Percentiles rank a stretch among this genome's conserved stretches.
These are phyloP conservation scores for Phaethornis superciliosus DNA, from an alignment of 2,113 vertebrate genomes.

Conservation along the genomic window DNA sequence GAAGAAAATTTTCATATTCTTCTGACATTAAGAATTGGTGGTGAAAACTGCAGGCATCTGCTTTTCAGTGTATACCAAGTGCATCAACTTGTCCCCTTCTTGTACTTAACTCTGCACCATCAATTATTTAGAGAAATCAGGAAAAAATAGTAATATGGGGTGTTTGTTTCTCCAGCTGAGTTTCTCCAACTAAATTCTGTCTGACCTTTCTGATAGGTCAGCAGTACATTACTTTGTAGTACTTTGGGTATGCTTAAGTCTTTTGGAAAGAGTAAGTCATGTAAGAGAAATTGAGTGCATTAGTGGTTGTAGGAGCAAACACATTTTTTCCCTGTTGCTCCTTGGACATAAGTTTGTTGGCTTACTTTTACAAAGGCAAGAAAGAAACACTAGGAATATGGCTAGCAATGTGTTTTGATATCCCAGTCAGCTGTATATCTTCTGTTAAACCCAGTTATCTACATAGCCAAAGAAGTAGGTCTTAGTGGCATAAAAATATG, in stretches of 20 bases:
- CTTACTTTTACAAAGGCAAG: not conserved
- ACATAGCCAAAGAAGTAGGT: not conserved
- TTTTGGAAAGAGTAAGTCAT: not conserved
- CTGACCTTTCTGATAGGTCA: not conserved
- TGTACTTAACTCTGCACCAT: not conserved
- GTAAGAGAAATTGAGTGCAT: not conserved
- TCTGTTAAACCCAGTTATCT: not conserved
- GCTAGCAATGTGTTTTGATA: not conserved
- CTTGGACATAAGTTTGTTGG: not conserved
- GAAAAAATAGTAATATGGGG: not conserved
- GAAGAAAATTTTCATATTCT: not conserved
- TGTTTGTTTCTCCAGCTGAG: not conserved
- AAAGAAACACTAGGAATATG: not conserved
- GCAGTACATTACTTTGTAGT: not conserved
- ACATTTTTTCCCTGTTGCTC: not conserved
- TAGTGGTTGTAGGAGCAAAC: not conserved
- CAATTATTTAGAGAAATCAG: not conserved
- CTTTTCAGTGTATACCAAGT: not conserved
- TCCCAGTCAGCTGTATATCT: fast-evolving
- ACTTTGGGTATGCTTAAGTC: not conserved
- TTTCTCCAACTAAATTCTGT: not conserved
- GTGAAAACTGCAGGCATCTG: not conserved
- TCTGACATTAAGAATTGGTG: not conserved
- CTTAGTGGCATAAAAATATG: not conserved
- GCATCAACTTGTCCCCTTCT: not conserved